Evolutionary conservation across 2,113 vertebrate species (phyloP).

Genomic region (Lanius ludovicianus): DNA sequence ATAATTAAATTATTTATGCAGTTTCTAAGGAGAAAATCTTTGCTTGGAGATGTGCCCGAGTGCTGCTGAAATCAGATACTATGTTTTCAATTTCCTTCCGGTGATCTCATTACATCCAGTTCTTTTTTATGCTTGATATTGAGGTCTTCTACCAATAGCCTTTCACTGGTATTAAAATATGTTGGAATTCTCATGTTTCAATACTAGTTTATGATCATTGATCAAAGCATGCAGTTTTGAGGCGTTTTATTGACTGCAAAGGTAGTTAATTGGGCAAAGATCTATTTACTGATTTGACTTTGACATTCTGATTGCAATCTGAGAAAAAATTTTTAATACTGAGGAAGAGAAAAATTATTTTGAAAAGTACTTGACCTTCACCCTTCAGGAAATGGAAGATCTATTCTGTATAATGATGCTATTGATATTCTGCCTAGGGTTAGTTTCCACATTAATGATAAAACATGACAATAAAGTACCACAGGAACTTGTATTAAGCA

Average conservation of each 20-base stretch:
- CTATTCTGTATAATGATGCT: background rate
- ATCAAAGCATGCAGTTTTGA: constrained; percentile 9
- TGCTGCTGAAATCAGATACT: constrained; percentile 83
- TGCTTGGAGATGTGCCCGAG: constrained; percentile 83
- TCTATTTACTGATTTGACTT: background rate
- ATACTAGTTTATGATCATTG: background rate
- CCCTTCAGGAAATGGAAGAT: background rate
- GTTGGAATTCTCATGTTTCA: background rate
- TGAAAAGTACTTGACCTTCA: background rate
- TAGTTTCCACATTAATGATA: background rate
- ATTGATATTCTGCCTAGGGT: background rate
- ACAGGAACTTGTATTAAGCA: background rate
- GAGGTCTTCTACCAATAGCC: constrained; percentile 71
- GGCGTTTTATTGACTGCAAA: background rate
- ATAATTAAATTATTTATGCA: constrained; percentile 71
- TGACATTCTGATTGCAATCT: background rate
- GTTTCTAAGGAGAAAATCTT: constrained; percentile 88
- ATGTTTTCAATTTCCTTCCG: constrained; percentile 81
- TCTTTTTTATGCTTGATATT: constrained; percentile 74
- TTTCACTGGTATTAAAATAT: constrained; percentile 12
- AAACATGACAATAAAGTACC: background rate
- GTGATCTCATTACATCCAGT: constrained; percentile 80
- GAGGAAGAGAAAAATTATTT: background rate
- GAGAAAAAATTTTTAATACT: background rate
- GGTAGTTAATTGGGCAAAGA: background rate